Evolutionary conservation across 2,888 invertebrate species (phyloP), one percentile per base, ranked within the genome.

Genomic region (Acholoe squamosa): DNA sequence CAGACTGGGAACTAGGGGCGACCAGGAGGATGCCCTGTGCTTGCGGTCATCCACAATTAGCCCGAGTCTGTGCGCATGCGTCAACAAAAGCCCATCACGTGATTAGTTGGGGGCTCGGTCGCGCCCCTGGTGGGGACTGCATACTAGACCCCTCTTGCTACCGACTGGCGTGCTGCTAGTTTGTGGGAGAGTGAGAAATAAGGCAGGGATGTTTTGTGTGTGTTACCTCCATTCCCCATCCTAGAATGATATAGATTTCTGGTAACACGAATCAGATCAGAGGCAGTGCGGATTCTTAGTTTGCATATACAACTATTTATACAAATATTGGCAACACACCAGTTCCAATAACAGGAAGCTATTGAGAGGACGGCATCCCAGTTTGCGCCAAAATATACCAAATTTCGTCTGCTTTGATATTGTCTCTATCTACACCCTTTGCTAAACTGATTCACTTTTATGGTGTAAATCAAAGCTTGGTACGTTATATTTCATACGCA

Each of bases 11-110:
- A 10, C 43, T 43, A 3, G 76, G 80, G 80, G 33, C 34, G 80
- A 43, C 5, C 0, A 34, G 80, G 19, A 19, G 80, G 80, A 19
- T 34, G 22, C 31, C 80, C 43, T 10, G 34, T 80, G 80, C 80
- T 80, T 80, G 80, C 80, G 80, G 80, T 80, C 80, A 80, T 80
- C 80, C 34, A 80, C 80, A 80, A 80, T 80, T 80, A 80, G 80
- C 80, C 80, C 43, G 22, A 33, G 80, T 25, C 43, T 22, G 25
- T 43, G 43, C 80, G 80, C 80, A 80, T 80, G 80, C 80, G 80
- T 80, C 80, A 80, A 80, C 80, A 80, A 43, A 80, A 80, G 80
- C 43, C 80, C 80, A 80, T 80, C 80, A 80, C 43, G 80, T 43
- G 80, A 80, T 80, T 80, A 80, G 80, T 80, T 16, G 43, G 43